Percentiles rank a stretch among this genome's conserved stretches.
phyloP scores from a whole-genome alignment of 1,140 invertebrate genomes.

The Ericerus pela region DNA sequence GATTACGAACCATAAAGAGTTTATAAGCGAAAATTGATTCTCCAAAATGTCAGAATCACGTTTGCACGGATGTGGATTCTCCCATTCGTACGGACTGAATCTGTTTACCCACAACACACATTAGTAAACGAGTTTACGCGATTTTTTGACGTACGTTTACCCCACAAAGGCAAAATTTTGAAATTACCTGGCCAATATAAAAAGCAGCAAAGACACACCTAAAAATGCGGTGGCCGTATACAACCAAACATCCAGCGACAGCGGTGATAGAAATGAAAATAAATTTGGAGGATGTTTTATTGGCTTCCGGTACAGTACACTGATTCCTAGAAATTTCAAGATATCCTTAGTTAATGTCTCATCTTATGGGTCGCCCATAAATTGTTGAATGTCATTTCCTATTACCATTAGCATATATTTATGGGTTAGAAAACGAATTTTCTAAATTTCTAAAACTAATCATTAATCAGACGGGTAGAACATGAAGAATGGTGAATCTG shows the following conservation, averaged over 20 bases:
- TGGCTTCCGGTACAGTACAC: slow-evolving; percentile 82
- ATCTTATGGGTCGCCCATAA: too few relatives aligned
- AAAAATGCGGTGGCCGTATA: slow-evolving; percentile 89
- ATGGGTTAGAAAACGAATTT: too few relatives aligned
- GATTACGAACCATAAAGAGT: slow-evolving; percentile 39
- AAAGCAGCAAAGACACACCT: slow-evolving; percentile 81
- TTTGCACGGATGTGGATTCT: slow-evolving; percentile 38
- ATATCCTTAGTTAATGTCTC: too few relatives aligned
- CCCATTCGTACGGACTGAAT: slow-evolving; percentile 44
- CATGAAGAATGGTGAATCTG: too few relatives aligned
- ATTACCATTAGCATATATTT: too few relatives aligned
- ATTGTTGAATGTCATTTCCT: too few relatives aligned
- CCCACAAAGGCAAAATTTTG: too few relatives aligned
- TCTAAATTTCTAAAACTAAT: too few relatives aligned
- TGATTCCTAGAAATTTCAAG: slow-evolving; percentile 54
- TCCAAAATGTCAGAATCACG: slow-evolving; percentile 38
- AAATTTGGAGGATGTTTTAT: slow-evolving; percentile 79
- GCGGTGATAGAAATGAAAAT: slow-evolving; percentile 84
- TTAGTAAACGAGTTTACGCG: background rate
- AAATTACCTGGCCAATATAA: slow-evolving; percentile 72
- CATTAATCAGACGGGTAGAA: too few relatives aligned
- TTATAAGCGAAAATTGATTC: slow-evolving; percentile 38
- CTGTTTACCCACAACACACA: slow-evolving; percentile 15
- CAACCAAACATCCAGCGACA: slow-evolving; percentile 89
- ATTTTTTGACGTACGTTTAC: background rate